Conservation (phyloP, 2,113 vertebrate species). For the Xiphias gladius region DNA sequence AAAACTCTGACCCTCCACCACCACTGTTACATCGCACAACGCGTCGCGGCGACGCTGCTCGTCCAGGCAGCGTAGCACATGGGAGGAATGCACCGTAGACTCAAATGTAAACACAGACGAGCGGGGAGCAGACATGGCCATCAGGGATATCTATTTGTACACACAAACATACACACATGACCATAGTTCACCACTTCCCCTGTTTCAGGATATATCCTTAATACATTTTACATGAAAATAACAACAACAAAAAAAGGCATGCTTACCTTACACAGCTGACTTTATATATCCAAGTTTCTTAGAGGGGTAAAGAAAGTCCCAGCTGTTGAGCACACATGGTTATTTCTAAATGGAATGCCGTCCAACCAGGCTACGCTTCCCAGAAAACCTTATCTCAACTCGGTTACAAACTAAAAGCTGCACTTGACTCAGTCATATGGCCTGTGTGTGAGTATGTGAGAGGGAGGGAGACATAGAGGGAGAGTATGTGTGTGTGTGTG, state of each 20-base stretch:
- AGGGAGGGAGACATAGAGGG: constrained; percentile 36
- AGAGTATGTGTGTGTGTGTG: constrained; percentile 15
- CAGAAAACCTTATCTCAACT: constrained; percentile 70
- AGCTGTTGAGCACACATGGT: constrained; percentile 54
- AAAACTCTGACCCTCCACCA: constrained; percentile 91
- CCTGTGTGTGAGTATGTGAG: constrained; percentile 60
- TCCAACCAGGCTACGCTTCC: constrained; percentile 54
- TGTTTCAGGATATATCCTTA: constrained; percentile 13
- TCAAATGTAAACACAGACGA: constrained; percentile 85
- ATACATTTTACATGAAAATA: not conserved
- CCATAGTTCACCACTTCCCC: not conserved
- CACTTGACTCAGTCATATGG: constrained; percentile 75
- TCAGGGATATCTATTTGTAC: constrained; percentile 64
- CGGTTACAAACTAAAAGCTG: constrained; percentile 72
- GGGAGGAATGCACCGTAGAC: constrained; percentile 81
- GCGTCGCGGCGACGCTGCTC: constrained; percentile 82
- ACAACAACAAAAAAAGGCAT: constrained; percentile 2
- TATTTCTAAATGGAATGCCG: constrained; percentile 66
- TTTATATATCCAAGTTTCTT: constrained; percentile 48
- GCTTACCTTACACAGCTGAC: constrained; percentile 62
- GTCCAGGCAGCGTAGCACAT: constrained; percentile 82
- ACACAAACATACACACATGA: constrained; percentile 37
- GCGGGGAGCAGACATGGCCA: constrained; percentile 72
- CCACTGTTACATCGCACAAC: constrained; percentile 88
- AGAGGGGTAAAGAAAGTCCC: constrained; percentile 41